Percentiles rank a stretch among this genome's conserved stretches.
Conservation (phyloP, 2,888 invertebrate genomes). For the Antitype chi region DNA sequence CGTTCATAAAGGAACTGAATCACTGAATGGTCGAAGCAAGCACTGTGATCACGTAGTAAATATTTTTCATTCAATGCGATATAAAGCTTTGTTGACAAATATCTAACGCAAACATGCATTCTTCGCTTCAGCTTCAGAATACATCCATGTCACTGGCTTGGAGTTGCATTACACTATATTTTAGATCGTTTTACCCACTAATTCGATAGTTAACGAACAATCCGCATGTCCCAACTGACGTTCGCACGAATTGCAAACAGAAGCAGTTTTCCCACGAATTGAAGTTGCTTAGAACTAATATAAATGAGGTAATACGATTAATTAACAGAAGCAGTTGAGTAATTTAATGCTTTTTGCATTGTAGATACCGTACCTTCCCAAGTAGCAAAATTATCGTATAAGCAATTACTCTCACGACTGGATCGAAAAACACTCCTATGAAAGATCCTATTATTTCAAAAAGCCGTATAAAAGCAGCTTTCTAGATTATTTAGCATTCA, state of each 20-base stretch:
- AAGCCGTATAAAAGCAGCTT: too few species aligned
- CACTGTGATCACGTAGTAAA: slow-evolving; percentile 56
- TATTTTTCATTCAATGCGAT: slow-evolving; percentile 74
- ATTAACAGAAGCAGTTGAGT: slow-evolving; percentile 63
- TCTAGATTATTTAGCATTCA: too few species aligned
- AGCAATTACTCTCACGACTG: too few species aligned
- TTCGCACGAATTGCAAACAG: slow-evolving; percentile 58
- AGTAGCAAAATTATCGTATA: too few species aligned
- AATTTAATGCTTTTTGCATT: slow-evolving; percentile 59
- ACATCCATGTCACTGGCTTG: slow-evolving; percentile 39
- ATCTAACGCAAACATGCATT: slow-evolving; percentile 79
- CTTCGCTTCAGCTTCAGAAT: slow-evolving; percentile 70
- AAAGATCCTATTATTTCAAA: too few species aligned
- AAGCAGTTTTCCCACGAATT: slow-evolving; percentile 69
- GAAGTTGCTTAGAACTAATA: slow-evolving; percentile 50
- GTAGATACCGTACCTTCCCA: slow-evolving; percentile 5
- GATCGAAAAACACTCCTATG: too few species aligned
- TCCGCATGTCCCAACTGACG: slow-evolving; percentile 35
- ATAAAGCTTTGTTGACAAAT: slow-evolving; percentile 83
- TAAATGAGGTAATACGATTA: slow-evolving; percentile 59
- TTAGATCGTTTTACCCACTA: slow-evolving; percentile 25
- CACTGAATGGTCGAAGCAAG: slow-evolving; percentile 63
- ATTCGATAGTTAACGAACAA: slow-evolving; percentile 53
- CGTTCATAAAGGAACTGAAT: slow-evolving; percentile 68
- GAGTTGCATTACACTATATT: slow-evolving; percentile 43